Evolutionary conservation across 2,797 vertebrate genomes (phyloP).

Genomic region (Trematomus bernacchii): DNA sequence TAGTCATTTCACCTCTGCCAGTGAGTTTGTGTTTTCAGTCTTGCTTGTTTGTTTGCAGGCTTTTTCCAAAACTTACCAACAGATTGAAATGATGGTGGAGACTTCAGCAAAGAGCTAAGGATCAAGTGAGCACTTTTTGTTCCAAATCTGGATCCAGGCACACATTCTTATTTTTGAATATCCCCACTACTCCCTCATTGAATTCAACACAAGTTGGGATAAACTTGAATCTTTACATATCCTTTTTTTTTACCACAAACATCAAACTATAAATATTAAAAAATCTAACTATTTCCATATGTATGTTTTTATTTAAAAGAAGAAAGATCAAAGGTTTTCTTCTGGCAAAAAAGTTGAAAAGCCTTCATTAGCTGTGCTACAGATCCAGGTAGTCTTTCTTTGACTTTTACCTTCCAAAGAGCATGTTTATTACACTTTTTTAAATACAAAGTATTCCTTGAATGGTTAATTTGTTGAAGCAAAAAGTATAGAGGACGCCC

Average conservation of each 20-base stretch:
- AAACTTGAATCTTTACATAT: too few relatives aligned
- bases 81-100: constrained; percentile 23
- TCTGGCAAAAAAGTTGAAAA: too few relatives aligned
- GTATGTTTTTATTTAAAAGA: too few relatives aligned
- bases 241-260: too few relatives aligned
- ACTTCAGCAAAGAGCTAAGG: constrained; percentile 10
- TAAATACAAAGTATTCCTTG: constrained; percentile 11
- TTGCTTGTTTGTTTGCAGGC: constrained; percentile 34
- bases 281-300: too few relatives aligned
- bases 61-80: constrained; percentile 23
- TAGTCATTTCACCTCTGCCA: constrained; percentile 25
- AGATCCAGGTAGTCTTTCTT: too few relatives aligned
- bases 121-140: constrained; percentile 13
- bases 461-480: constrained; percentile 29
- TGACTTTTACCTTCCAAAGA: too few relatives aligned
- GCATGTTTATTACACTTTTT: too few relatives aligned
- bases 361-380: too few relatives aligned
- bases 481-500: constrained; percentile 7
- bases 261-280: too few relatives aligned
- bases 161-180: background rate
- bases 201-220: too few relatives aligned
- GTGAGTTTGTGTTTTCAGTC: constrained; percentile 12
- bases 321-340: too few relatives aligned
- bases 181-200: background rate
- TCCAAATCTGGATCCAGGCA: constrained; percentile 9